phyloP scores from a whole-genome alignment of 2,888 invertebrate genomes.

The Drosophila prostipennis region DNA sequence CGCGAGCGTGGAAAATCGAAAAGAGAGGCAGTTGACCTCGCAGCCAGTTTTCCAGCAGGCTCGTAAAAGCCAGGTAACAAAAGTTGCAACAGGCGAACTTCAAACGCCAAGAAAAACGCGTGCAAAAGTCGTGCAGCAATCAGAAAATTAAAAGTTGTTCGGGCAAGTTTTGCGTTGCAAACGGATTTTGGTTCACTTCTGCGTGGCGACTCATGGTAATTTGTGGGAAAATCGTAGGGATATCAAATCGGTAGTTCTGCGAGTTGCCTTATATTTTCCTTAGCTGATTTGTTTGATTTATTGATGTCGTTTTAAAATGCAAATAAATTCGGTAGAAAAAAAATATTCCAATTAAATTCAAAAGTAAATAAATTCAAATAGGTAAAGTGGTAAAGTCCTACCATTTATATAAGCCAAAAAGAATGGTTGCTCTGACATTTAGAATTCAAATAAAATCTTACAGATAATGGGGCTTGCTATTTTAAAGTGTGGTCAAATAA shows the following conservation, averaged over 20 bases:
- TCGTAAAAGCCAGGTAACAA: constrained; percentile 32
- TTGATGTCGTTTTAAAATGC: neutral
- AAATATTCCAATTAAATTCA: neutral
- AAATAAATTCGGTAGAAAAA: neutral
- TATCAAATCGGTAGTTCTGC: neutral
- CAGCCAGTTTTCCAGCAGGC: constrained; percentile 68
- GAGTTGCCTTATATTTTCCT: neutral
- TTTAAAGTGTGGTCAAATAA: too few species aligned
- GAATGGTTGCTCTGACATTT: too few species aligned
- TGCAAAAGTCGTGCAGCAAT: constrained; percentile 65
- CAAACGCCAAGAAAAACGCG: constrained; percentile 61
- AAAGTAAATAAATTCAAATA: neutral
- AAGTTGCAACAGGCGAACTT: constrained; percentile 50
- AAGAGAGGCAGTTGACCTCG: constrained; percentile 77
- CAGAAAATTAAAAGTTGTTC: constrained; percentile 52
- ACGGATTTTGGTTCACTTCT: constrained; percentile 14
- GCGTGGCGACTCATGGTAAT: constrained; percentile 12
- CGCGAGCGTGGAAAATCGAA: constrained; percentile 64
- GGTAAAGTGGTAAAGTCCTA: neutral
- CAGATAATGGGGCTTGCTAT: too few species aligned
- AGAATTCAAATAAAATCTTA: neutral
- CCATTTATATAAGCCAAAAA: too few species aligned
- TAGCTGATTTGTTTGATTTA: neutral
- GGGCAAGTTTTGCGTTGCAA: constrained; percentile 47
- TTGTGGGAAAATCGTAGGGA: constrained; percentile 4